Evolutionary conservation across 2,113 vertebrate species (phyloP), one percentile per base, ranked within the genome.

Genomic region (Pterophyllum scalare): DNA sequence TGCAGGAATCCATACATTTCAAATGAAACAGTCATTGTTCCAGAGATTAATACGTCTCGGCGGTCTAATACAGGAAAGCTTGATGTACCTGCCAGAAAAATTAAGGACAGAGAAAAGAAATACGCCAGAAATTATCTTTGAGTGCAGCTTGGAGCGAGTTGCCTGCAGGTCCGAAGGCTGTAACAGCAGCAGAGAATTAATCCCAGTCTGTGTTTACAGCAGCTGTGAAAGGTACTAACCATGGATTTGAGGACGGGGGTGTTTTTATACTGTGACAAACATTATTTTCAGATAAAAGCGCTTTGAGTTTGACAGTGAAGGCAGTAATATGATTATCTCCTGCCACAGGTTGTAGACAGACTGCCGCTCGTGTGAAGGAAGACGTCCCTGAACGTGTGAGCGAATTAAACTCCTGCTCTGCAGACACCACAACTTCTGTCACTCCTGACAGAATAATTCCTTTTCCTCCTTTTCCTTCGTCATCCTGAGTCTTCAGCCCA

Each of bases 11-110:
- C 81, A 75, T 77, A 84, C 85, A 79, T 84, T 86, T 89, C 80
- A 92, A 87, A 92, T 84, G 82, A 92, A 87, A 80, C 80, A 4
- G 62, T 78, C 80, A 46, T 85, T 85, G 77, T 85, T 84, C 77
- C 76, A 1, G 13, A 76, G 86, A 88, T 92, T 56, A 86, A 88
- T 83, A 17, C 26, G 56, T 80, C 59, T 79, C 13, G 13, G 80
- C 9, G 49, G 79, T 7, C 17, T 33, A 57, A 87, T 61, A 80
- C 89, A 58, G 77, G 65, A 59, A 70, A 79, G 60, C 80, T 67
- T 43, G 77, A 87, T 90, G 89, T 83, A 83, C 72, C 84, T 88
- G 89, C 87, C 88, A 40, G 77, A 80, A 77, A 81, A 81, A 90
- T 80, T 86, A 89, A 87, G 7, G 74, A 54, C 62, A 57, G 24